Evolutionary conservation across 1,140 invertebrate genomes (phyloP), one percentile per base, ranked within the genome.

Genomic region (Ephestia elutella): DNA sequence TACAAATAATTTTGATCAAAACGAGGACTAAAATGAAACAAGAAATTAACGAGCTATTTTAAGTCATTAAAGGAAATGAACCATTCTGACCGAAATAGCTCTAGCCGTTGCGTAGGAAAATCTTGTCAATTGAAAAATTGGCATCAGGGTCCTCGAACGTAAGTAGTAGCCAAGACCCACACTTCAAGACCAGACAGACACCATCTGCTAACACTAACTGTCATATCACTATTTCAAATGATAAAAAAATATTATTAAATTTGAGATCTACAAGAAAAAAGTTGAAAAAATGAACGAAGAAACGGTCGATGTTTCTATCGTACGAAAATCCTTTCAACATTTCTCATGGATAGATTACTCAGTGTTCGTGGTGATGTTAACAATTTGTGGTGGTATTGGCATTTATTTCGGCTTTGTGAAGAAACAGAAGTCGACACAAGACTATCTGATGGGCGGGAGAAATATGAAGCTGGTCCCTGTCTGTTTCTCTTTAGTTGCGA

Each of bases 361-460:
- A 0, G 90, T 95, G 18, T 96, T 96, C 75, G 86, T 90, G 10
- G 60, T 90, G 0, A 95, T 96, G 94, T 78, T 96, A 49, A 65
- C 90, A 3, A 88, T 92, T 10, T 96, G 94, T 62, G 91, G 94
- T 5, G 86, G 89, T 0, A 93, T 97, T 44, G 96, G 96, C 0
- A 70, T 96, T 9, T 96, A 95, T 76, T 96, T 95, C 77, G 95
- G 94, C 5, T 94, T 94, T 59, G 89, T 92, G 28, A 93, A 93
- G 54, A 91, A 93, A 49, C 92, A 93, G 48, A 90, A 91, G 56
- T 91, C 90, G 21, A 91, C 92, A 0, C 91, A 93, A 53, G 95
- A 96, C 63, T 97, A 97, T 78, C 87, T 98, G 17, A 92, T 97
- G 64, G 96, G 95, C 0, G 95, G 95, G 7, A 91, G 94, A 62